Evolutionary conservation across 1,140 invertebrate species (phyloP).

Genomic region (Drosophila quadrilineata): DNA sequence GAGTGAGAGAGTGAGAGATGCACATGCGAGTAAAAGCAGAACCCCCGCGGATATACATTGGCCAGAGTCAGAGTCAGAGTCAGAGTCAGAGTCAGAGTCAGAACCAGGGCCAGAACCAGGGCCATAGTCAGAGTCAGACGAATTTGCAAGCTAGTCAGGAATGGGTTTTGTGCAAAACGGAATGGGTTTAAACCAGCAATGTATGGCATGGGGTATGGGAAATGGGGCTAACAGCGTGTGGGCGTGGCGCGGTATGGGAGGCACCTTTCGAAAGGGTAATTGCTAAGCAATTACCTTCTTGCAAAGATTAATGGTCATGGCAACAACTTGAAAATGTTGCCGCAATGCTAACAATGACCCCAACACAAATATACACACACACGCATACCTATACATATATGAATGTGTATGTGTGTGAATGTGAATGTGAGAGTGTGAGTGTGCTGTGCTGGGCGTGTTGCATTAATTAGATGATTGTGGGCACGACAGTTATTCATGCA

Average conservation of each 20-base stretch:
- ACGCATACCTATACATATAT: not conserved
- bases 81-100: not conserved
- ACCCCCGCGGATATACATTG: slow-evolving; percentile 15
- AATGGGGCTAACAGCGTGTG: not conserved
- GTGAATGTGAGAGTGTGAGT: not conserved
- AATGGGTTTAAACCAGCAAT: slow-evolving; percentile 5
- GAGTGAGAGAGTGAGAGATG: slow-evolving; percentile 9
- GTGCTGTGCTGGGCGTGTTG: slow-evolving; percentile 18
- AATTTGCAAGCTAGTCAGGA: slow-evolving; percentile 35
- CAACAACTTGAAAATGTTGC: slow-evolving; percentile 65
- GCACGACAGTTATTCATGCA: slow-evolving; percentile 36
- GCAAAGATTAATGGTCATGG: slow-evolving; percentile 75
- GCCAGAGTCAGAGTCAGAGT: slow-evolving; percentile 2
- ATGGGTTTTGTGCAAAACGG: slow-evolving; percentile 15
- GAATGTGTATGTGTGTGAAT: not conserved
- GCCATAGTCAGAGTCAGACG: not conserved
- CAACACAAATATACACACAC: slow-evolving; percentile 30
- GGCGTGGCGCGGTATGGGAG: too few relatives aligned
- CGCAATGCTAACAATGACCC: slow-evolving; percentile 73
- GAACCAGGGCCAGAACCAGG: not conserved
- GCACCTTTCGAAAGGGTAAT: slow-evolving; percentile 71
- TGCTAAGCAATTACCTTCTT: slow-evolving; percentile 78
- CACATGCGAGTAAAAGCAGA: slow-evolving; percentile 15
- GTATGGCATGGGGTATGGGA: not conserved
- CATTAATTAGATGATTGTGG: slow-evolving; percentile 46